Evolutionary conservation across 2,888 invertebrate genomes (phyloP).

Genomic region (Gortyna flavago): DNA sequence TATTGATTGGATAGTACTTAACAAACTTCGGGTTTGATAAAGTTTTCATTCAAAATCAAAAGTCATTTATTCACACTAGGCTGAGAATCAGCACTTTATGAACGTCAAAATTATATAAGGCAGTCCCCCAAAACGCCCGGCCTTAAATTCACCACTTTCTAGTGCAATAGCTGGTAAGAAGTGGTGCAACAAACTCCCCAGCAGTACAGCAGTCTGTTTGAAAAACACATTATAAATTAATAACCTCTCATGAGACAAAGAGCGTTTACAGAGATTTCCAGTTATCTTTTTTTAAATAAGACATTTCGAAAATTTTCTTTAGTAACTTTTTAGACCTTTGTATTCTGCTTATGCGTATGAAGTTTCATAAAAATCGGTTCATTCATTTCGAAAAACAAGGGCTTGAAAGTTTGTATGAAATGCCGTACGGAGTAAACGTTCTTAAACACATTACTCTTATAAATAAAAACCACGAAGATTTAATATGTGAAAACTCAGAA

Average conservation of each 20-base stretch:
- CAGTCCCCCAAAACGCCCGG: too few relatives aligned
- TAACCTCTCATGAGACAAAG: neutral
- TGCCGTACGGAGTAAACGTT: too few relatives aligned
- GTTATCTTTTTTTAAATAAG: too few relatives aligned
- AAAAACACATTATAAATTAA: neutral
- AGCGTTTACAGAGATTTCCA: too few relatives aligned
- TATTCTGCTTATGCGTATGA: too few relatives aligned
- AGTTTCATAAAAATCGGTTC: too few relatives aligned
- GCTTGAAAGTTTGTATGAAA: too few relatives aligned
- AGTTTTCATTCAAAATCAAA: neutral
- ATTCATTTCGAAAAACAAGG: too few relatives aligned
- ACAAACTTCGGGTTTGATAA: neutral
- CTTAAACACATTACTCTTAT: neutral
- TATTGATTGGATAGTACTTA: neutral
- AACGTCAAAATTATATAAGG: too few relatives aligned
- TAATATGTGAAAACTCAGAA: neutral
- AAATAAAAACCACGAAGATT: neutral
- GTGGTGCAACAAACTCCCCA: neutral
- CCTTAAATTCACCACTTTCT: neutral
- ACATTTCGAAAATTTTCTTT: too few relatives aligned
- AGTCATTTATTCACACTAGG: neutral
- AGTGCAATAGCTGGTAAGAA: neutral
- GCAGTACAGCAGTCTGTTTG: neutral
- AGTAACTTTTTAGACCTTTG: too few relatives aligned
- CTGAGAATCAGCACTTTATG: neutral